Evolutionary conservation across 2,888 invertebrate species (phyloP).

Genomic region (Pristionchus exspectatus): DNA sequence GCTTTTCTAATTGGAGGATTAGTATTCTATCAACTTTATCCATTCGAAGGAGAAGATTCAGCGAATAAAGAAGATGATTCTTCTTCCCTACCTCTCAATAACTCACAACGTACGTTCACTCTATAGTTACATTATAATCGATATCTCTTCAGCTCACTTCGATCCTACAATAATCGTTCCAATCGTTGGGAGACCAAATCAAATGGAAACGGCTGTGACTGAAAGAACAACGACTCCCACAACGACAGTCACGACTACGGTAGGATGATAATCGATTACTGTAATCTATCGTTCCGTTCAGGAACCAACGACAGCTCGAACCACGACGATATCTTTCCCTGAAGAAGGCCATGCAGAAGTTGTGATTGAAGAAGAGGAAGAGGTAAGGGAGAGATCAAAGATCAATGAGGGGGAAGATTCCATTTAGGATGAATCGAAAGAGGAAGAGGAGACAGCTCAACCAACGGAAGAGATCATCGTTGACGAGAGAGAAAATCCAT

Average conservation of each 20-base stretch:
- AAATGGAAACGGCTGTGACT: background rate
- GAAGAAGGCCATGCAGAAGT: conserved; percentile 1
- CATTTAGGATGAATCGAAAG: background rate
- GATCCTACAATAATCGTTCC: background rate
- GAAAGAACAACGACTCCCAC: background rate
- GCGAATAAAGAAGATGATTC: too few relatives aligned
- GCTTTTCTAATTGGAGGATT: background rate
- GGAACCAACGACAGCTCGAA: background rate
- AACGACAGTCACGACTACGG: conserved; percentile 10
- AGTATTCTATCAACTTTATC: background rate
- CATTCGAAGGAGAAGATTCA: background rate
- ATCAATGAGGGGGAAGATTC: background rate
- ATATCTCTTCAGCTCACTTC: conserved; percentile 12
- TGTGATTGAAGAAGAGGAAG: background rate
- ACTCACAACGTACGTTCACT: background rate
- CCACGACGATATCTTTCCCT: background rate
- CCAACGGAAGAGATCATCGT: background rate
- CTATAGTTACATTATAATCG: background rate
- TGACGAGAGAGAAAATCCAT: background rate
- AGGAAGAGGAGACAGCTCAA: background rate
- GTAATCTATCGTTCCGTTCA: background rate
- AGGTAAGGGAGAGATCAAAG: background rate
- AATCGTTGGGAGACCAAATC: conserved; percentile 19
- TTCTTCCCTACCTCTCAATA: background rate
- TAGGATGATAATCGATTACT: background rate